Evolutionary conservation across 2,888 invertebrate genomes (phyloP).

Genomic region (Hesperia comma): DNA sequence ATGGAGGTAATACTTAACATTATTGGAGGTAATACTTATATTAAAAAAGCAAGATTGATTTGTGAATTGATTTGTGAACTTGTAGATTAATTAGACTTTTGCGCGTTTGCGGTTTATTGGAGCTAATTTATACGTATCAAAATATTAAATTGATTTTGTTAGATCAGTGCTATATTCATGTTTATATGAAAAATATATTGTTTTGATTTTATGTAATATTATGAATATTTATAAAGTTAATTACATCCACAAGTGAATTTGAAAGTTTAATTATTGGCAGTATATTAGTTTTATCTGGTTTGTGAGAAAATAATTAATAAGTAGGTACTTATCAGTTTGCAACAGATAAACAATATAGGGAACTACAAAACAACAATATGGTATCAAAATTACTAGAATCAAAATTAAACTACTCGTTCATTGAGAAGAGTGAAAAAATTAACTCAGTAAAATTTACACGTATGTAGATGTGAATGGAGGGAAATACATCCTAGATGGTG

Average conservation of each 20-base stretch:
- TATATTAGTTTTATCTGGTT: constrained; percentile 41
- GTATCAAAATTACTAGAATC: not conserved
- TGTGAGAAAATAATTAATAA: constrained; percentile 41
- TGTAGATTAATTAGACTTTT: constrained; percentile 41
- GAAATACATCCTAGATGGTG: constrained; percentile 3
- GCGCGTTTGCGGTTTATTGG: constrained; percentile 17
- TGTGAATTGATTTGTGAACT: constrained; percentile 77
- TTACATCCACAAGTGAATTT: constrained; percentile 19
- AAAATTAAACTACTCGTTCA: not conserved
- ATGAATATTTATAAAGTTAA: constrained; percentile 19
- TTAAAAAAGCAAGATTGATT: constrained; percentile 64
- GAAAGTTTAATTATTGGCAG: constrained; percentile 42
- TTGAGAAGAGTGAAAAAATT: not conserved
- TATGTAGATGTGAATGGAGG: constrained; percentile 11
- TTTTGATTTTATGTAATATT: constrained; percentile 28
- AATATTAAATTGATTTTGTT: constrained; percentile 22
- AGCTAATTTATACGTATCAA: constrained; percentile 19
- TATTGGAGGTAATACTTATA: constrained; percentile 81
- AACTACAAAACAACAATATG: constrained; percentile 42
- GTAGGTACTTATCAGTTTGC: constrained; percentile 18
- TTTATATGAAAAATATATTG: constrained; percentile 35
- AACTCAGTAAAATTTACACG: constrained; percentile 1
- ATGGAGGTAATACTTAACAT: constrained; percentile 80
- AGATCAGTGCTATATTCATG: constrained; percentile 29
- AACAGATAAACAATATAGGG: constrained; percentile 36